phyloP scores from a whole-genome alignment of 2,888 invertebrate genomes.

The Ceriagrion tenellum region DNA sequence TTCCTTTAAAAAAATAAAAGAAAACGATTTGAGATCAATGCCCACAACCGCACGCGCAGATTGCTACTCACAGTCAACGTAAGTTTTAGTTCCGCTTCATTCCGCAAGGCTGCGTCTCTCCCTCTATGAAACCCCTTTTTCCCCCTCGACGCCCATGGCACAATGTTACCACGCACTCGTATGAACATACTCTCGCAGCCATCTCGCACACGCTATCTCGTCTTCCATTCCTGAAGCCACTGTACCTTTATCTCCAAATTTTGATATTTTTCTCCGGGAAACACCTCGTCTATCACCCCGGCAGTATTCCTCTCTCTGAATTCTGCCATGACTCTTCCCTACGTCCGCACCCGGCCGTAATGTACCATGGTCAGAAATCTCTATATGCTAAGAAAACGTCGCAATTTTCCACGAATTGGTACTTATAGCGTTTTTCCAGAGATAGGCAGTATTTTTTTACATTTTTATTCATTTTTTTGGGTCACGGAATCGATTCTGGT shows the following conservation, averaged over 20 bases:
- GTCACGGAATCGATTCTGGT: too few species aligned
- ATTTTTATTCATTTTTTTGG: too few species aligned
- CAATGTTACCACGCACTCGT: not conserved
- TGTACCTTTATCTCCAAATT: not conserved
- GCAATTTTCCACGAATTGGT: too few species aligned
- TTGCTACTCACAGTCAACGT: not conserved
- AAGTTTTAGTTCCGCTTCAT: slow-evolving; percentile 36
- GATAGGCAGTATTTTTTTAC: too few species aligned
- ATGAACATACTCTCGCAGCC: not conserved
- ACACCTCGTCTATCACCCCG: not conserved
- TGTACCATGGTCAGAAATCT: too few species aligned
- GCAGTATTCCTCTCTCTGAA: not conserved
- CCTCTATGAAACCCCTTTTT: not conserved
- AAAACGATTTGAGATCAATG: too few species aligned
- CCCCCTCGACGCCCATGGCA: not conserved
- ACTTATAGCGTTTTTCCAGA: too few species aligned
- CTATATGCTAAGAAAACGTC: too few species aligned
- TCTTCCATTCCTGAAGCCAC: not conserved
- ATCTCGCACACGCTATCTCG: not conserved
- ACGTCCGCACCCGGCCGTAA: not conserved
- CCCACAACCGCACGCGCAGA: not conserved
- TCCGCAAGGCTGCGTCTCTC: not conserved
- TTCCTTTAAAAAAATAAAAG: not conserved
- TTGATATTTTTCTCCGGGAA: not conserved
- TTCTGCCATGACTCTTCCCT: not conserved